Conservation (phyloP, 2,888 invertebrate genomes). For the Ophonus ardosiacus region DNA sequence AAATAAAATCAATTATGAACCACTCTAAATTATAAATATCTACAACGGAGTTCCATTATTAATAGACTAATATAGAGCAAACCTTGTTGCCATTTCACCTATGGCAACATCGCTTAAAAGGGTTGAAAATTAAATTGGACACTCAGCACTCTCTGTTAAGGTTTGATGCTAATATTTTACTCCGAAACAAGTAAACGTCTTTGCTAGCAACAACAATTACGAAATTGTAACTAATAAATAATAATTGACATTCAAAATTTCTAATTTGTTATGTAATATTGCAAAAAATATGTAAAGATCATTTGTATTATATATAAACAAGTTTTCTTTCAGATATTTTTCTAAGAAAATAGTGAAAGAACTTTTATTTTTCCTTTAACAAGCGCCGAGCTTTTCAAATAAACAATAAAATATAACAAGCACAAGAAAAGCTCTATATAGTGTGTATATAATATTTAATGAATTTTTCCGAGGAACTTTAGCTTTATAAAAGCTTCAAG, state of each 20-base stretch:
- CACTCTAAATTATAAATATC: neutral
- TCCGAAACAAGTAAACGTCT: too few relatives aligned
- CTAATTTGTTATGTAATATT: neutral
- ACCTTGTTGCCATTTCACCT: neutral
- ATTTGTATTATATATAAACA: neutral
- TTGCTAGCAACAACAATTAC: neutral
- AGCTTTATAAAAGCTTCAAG: neutral
- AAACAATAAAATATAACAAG: neutral
- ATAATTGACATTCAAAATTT: constrained; percentile 1
- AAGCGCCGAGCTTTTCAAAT: neutral
- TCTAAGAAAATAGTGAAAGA: neutral
- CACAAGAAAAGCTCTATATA: neutral
- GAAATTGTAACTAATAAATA: neutral
- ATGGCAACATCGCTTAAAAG: too few relatives aligned
- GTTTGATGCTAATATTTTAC: too few relatives aligned
- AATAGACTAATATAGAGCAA: neutral
- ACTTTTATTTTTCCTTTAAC: neutral
- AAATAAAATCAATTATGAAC: neutral
- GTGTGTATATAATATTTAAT: neutral
- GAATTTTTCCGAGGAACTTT: neutral
- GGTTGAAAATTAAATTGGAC: too few relatives aligned
- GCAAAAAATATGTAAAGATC: neutral
- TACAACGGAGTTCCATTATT: too few relatives aligned
- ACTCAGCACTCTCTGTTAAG: too few relatives aligned
- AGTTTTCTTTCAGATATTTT: neutral